A percentile compares a stretch with the other conserved stretches of the same genome.
Evolutionary conservation across 2,888 invertebrate genomes (phyloP).

Genomic region (Acrocyrtus sp.): DNA sequence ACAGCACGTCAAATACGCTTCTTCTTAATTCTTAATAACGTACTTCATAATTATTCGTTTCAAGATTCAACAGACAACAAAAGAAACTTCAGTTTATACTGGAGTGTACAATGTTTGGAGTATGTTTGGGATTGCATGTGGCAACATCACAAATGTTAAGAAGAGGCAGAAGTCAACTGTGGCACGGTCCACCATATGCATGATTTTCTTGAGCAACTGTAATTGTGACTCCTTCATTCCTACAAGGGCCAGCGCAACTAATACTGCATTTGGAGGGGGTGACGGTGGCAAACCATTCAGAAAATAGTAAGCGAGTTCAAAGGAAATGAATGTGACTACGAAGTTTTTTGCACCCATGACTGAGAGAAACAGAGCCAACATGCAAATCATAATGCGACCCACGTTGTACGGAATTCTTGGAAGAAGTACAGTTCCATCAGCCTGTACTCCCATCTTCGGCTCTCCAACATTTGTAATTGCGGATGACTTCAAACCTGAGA

Average conservation of each 20-base stretch:
- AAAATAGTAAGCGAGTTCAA: constrained; percentile 30
- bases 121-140: too few species aligned
- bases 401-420: constrained; percentile 13
- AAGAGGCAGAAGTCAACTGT: constrained; percentile 33
- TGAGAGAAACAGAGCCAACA: constrained; percentile 26
- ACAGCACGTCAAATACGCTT: too few species aligned
- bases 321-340: constrained; percentile 21
- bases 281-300: constrained; percentile 30
- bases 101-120: not conserved
- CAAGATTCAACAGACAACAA: too few species aligned
- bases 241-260: constrained; percentile 29
- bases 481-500: not conserved
- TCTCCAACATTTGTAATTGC: not conserved
- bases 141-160: constrained; percentile 14
- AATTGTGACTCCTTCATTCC: constrained; percentile 29
- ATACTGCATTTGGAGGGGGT: constrained; percentile 33
- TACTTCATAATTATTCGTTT: too few species aligned
- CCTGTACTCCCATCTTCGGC: constrained; percentile 22
- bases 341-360: constrained; percentile 20
- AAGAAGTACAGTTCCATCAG: constrained; percentile 34
- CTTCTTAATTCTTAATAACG: too few species aligned
- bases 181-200: constrained; percentile 25
- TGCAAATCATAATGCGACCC: constrained; percentile 23
- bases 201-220: constrained; percentile 5
- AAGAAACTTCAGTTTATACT: not conserved